Conservation (phyloP, 2,888 invertebrate species). For the Acrocyrtus sp. region DNA sequence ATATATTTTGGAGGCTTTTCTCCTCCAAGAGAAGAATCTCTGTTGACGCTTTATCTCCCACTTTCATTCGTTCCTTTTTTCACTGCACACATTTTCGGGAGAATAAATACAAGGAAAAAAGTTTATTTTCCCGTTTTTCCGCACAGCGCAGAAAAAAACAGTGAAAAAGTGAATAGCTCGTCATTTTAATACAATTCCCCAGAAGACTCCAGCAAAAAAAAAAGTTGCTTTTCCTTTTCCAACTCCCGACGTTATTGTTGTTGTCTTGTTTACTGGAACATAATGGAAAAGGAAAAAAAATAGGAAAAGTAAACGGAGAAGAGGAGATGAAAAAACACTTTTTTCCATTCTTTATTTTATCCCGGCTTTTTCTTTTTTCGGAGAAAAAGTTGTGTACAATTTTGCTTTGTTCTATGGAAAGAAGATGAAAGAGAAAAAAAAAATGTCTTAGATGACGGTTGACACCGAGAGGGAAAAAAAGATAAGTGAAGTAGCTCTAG, state of each 20-base stretch:
- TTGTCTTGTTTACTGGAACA: constrained; percentile 12
- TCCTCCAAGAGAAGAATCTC: neutral
- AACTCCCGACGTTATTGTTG: neutral
- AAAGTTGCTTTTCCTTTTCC: no score
- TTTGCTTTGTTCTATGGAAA: no score
- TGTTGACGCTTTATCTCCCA: constrained; percentile 1
- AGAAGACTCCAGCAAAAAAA: constrained; percentile 12
- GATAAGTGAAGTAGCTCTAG: no score
- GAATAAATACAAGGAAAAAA: neutral
- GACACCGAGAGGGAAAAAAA: no score
- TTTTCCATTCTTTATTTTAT: no score
- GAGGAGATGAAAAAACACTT: neutral
- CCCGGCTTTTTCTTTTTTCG: neutral
- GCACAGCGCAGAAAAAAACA: neutral
- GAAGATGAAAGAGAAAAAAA: no score
- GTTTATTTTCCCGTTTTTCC: neutral
- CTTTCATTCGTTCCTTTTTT: constrained; percentile 1
- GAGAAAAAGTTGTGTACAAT: no score
- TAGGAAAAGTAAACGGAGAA: neutral
- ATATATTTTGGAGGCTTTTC: constrained; percentile 27
- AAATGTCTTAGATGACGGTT: no score
- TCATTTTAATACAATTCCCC: constrained; percentile 23
- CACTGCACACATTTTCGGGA: no score
- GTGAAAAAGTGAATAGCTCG: no score
- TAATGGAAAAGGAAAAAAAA: constrained; percentile 22